Base-by-base conservation (phyloP, 2,113 vertebrate genomes). In the Oriolus oriolus region DNA sequence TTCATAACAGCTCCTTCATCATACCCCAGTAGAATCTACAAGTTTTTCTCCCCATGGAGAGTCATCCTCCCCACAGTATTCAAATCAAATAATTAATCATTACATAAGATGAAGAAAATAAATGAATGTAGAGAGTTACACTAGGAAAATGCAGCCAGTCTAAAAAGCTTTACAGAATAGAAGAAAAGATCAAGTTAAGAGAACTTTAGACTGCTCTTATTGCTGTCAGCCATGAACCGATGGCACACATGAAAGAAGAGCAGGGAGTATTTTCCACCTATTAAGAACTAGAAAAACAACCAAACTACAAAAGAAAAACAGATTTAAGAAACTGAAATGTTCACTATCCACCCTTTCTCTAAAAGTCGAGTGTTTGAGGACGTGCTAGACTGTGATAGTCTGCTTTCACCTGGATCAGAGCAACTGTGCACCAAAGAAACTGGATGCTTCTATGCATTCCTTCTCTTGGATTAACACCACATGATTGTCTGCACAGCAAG, bases 81-180 rank as follows among this genome's bases (percentile, higher is more conserved):
- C n/a, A 59, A 64, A 63, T 8, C 6, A 61, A 91, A 28, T 37
- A 37, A 65, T 21, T 69, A 3, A 23, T 49, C 9, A 16, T 41
- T 78, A 54, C 4, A 12, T 41, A 41, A 65, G 15, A 53, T 18
- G 3, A 80, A 69, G 28, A 69, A 81, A 87, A 64, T 28, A 70
- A 9, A 20, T 11, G 0, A 61, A 59, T 42, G 3, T 21, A 19
- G 57, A 49, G 3, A 63, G 22, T 28, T 57, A 54, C 0, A 2
- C 4, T 17, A 37, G 3, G 6, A 52, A 47, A 84, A 74, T 6
- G 1, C 12, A 7, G 3, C 7, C 9, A 74, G 44, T 6, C 5
- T 69, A 35, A 78, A 69, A 89, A 47, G 5, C 1, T 31, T 77
- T 65, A 35, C 7, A 22, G 16, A 23, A 9, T 9, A 64, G 2